Conservation (phyloP, 2,113 vertebrate species). For the Gnathonemus echidnorhynchus region DNA sequence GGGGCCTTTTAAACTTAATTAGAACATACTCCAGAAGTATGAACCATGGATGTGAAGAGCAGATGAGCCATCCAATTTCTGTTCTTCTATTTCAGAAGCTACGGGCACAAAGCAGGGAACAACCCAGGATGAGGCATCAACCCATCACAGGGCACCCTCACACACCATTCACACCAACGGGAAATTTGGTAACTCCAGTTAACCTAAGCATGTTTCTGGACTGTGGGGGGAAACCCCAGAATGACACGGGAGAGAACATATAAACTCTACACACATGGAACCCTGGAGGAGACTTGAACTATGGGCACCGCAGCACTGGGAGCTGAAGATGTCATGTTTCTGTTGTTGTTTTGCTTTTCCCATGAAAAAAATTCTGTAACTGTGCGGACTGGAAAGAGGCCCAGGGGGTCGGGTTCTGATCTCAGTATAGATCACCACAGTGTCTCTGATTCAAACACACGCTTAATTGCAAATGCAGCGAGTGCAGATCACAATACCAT, state of each 20-base stretch:
- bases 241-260: not conserved
- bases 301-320: no score
- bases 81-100: not conserved
- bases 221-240: not conserved
- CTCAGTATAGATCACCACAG: not conserved
- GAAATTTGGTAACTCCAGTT: not conserved
- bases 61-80: not conserved
- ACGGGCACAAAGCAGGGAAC: not conserved
- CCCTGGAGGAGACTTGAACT: not conserved
- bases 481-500: not conserved
- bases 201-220: not conserved
- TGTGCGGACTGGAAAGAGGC: not conserved
- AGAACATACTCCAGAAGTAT: not conserved
- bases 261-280: not conserved
- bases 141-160: not conserved
- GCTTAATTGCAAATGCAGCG: not conserved
- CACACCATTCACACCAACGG: not conserved
- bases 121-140: not conserved
- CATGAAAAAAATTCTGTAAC: not conserved
- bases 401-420: not conserved
- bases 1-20: not conserved
- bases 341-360: not conserved
- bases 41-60: not conserved
- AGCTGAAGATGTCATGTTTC: not conserved
- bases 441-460: not conserved